phyloP scores from a whole-genome alignment of 2,888 invertebrate species.

The Chesias legatella region DNA sequence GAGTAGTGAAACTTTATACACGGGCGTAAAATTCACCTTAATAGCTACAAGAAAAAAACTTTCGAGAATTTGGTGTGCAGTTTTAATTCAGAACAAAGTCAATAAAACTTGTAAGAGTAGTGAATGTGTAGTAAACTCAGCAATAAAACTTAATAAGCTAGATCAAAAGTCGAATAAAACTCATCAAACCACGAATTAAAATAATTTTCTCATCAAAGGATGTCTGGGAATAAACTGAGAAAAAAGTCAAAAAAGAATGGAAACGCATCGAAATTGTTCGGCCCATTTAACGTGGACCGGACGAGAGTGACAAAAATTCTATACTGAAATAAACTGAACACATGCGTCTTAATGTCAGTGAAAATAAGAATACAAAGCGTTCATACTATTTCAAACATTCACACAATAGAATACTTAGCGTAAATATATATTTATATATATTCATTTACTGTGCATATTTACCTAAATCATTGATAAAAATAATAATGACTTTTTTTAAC shows the following conservation, averaged over 20 bases:
- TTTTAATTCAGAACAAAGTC: conserved; percentile 3
- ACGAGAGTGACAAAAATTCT: conserved; percentile 77
- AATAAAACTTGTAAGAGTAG: conserved; percentile 7
- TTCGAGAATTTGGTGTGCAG: not conserved
- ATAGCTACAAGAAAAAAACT: not conserved
- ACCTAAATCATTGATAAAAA: too few relatives aligned
- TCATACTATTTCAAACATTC: too few relatives aligned
- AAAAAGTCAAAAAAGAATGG: conserved; percentile 48
- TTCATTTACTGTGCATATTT: too few relatives aligned
- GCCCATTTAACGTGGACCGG: conserved; percentile 78
- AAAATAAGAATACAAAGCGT: conserved; percentile 24
- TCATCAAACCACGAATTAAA: conserved; percentile 52
- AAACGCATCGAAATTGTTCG: conserved; percentile 70
- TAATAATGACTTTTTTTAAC: too few relatives aligned
- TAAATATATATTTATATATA: too few relatives aligned
- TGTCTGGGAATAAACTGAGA: conserved; percentile 58
- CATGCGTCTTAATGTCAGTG: conserved; percentile 67
- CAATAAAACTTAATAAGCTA: conserved; percentile 22
- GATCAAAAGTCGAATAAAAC: conserved; percentile 34
- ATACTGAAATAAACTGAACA: conserved; percentile 76
- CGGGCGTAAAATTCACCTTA: conserved; percentile 8
- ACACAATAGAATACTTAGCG: too few relatives aligned
- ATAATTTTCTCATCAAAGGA: conserved; percentile 70
- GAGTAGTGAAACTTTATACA: conserved; percentile 12
- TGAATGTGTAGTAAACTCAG: conserved; percentile 19